A percentile compares a stretch with the other conserved stretches of the same genome.
These are phyloP conservation scores for Lasioglossum albipes DNA, from an alignment of 1,140 invertebrate species.

Conservation along the genomic window DNA sequence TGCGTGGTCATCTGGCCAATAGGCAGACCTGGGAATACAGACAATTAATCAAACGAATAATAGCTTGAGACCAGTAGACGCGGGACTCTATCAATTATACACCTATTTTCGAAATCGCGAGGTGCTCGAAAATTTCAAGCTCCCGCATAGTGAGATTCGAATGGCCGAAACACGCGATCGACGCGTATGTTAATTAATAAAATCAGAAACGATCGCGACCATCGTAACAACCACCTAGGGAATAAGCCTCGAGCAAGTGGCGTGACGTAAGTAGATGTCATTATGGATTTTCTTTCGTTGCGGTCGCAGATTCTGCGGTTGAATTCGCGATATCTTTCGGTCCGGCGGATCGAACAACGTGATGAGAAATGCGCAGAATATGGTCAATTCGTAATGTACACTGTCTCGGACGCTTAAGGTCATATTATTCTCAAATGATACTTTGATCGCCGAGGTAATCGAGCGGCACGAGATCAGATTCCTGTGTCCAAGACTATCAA, in stretches of 20 bases:
- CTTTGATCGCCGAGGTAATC: not conserved
- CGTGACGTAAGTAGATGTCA: conserved; percentile 36
- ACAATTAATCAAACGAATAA: not conserved
- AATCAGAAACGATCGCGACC: not conserved
- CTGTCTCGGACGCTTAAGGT: not conserved
- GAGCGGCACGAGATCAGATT: not conserved
- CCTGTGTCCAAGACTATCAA: not conserved
- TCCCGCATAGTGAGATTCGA: not conserved
- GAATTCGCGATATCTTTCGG: conserved; percentile 27
- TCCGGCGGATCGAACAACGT: not conserved
- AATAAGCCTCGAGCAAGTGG: conserved; percentile 7
- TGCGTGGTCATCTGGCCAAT: conserved; percentile 65
- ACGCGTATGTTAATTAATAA: not conserved
- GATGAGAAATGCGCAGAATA: conserved; percentile 9
- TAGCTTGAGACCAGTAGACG: not conserved
- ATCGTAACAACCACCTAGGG: not conserved
- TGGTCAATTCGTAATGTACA: not conserved
- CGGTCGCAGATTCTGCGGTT: conserved; percentile 39
- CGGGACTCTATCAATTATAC: too few species aligned
- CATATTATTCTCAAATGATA: not conserved
- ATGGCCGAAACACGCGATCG: too few species aligned
- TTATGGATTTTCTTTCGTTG: conserved; percentile 56
- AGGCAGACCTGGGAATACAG: conserved; percentile 57
- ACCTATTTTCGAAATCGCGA: not conserved
- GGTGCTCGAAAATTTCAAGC: not conserved